Evolutionary conservation across 2,113 vertebrate species (phyloP), one percentile per base, ranked within the genome.

Genomic region (Dolichallabes microphthalmus): DNA sequence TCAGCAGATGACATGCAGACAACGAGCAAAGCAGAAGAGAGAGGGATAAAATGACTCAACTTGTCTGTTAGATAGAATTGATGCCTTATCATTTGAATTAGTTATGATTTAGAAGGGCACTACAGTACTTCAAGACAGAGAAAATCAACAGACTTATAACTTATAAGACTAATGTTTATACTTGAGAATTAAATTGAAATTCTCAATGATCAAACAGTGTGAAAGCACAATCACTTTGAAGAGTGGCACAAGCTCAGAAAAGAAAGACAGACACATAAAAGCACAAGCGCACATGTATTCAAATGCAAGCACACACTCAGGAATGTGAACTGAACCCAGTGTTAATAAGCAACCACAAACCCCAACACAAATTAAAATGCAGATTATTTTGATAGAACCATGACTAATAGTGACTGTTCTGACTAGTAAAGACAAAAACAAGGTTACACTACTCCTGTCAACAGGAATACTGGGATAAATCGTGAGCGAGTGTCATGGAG

Each of bases 1-100:
- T 96, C 97, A 95, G 96, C 96, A 97, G 96, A 98, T 97, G 98
- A 96, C 96, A 97, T 97, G 98, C 97, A 96, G 95, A 96, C 96
- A 93, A 92, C 91, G 95, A 95, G 97, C 98, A 97, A 98, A 99
- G 97, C 97, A 93, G 95, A 95, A 96, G 95, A 96, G 96, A 95
- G 92, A 96, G 97, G 96, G 96, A 95, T 95, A 96, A 95, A 97
- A 96, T 96, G 95, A 95, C 94, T 95, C 35, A 82, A 88, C 91
- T 95, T 96, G 86, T 91, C 92, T 88, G 94, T 79, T 12, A 95
- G 96, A 96, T 96, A 96, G 96, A 95, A 97, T 98, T 98, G 98
- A 95, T 97, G 96, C 96, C 96, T 95, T 95, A 94, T 60, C 14
- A 94, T 39, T 20, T 77, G 3, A 77, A 32, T 32, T 12, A 52